Base-by-base conservation (phyloP, 2,888 invertebrate species). In the Phengaris arion region DNA sequence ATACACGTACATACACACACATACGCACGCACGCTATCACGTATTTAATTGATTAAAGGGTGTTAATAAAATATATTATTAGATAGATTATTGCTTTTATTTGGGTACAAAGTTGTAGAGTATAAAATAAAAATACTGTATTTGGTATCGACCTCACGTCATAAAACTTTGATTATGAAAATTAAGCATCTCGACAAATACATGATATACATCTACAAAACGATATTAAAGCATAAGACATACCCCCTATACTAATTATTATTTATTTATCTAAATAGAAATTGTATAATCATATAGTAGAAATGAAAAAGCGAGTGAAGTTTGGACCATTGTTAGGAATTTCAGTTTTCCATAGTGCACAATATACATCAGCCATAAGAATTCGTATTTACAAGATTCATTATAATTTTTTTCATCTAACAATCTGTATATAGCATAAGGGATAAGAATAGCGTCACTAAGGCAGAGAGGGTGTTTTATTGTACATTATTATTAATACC, bases 251-350 rank as follows among this genome's bases (percentile, higher is more conserved):
- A 85, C 89, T 92, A 92, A 87, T 85, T 84, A 82, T 87, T 84
- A 81, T 81, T 82, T 80, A 82, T 86, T 91, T 91, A 91, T 86
- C 92, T 92, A 92, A 85, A 91, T 92, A 92, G 88, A 91, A 88
- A 90, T 87, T 90, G 91, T 92, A 91, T 90, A 91, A 87, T 91
- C 85, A 85, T 92, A 91, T 91, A 91, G 90, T 92, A 93, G 91
- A 93, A 92, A 92, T 92, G 85, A 92, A 90, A 89, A 92, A 92
- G 92, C 92, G 85, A 91, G 91, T 91, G 90, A 91, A 90, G 90
- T 92, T 93, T 93, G 93, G 93, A 93, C 93, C 93, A 92, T 93
- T 92, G 90, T 90, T 92, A 93, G 93, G 92, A 93, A 93, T 92
- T 88, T 82, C 88, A 89, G 90, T 89, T 90, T 90, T 92, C 92